phyloP scores from a whole-genome alignment of 2,797 vertebrate species.

The Coilia nasus region DNA sequence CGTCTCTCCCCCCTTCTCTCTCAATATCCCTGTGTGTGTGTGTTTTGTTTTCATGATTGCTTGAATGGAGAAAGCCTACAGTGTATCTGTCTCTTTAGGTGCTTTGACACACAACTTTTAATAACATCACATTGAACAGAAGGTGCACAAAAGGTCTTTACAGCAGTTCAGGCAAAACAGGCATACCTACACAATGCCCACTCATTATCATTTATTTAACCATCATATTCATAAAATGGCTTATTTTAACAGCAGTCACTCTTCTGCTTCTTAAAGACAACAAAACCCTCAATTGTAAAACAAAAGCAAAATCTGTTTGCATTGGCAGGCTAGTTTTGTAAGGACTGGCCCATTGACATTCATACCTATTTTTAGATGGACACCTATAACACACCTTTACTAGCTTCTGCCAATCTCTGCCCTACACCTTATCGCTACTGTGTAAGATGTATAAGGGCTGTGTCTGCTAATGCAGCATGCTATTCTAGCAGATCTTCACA shows the following conservation, averaged over 20 bases:
- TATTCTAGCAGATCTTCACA: background rate
- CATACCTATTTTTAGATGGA: background rate
- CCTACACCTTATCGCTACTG: background rate
- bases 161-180: background rate
- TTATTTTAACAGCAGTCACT: background rate
- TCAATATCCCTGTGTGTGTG: background rate
- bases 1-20: conserved; percentile 25
- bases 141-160: background rate
- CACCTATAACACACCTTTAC: background rate
- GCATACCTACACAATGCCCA: background rate
- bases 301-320: background rate
- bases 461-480: background rate
- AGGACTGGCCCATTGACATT: background rate
- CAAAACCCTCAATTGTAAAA: background rate
- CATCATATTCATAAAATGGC: background rate
- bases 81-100: background rate
- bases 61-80: background rate
- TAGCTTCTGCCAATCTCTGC: background rate
- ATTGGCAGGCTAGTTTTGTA: background rate
- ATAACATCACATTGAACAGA: background rate
- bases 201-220: background rate
- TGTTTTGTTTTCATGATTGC: conserved; percentile 13
- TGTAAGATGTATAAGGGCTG: background rate
- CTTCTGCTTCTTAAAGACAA: background rate
- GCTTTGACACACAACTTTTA: background rate